Evolutionary conservation across 2,888 invertebrate species (phyloP).

Genomic region (Agelastica alni): DNA sequence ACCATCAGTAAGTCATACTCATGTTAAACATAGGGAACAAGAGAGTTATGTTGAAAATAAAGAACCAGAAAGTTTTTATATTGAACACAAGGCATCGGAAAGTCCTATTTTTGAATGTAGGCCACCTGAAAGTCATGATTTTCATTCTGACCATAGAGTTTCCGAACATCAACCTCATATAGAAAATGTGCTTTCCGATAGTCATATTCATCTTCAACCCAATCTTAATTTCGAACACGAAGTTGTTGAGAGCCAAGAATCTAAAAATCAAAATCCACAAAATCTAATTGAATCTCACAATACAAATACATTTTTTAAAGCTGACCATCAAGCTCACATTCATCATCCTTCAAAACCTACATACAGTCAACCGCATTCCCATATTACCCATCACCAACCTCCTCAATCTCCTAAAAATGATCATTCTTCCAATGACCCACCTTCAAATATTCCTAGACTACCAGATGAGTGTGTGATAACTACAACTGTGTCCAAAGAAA

Average conservation of each 20-base stretch:
- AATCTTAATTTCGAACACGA: conserved; percentile 10
- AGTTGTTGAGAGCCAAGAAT: conserved; percentile 12
- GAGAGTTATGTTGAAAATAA: background rate
- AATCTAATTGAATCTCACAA: conserved; percentile 50
- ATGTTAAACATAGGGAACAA: conserved; percentile 1
- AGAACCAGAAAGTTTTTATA: conserved; percentile 2
- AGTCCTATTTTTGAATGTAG: conserved; percentile 15
- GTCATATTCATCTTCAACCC: conserved; percentile 18
- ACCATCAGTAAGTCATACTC: background rate
- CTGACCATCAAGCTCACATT: conserved; percentile 36
- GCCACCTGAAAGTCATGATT: conserved; percentile 20
- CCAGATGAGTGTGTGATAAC: conserved; percentile 48
- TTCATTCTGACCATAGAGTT: background rate
- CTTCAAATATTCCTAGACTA: conserved; percentile 37
- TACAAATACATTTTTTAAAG: conserved; percentile 47
- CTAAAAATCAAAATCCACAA: conserved; percentile 20
- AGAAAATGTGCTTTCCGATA: background rate
- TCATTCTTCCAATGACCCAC: conserved; percentile 20
- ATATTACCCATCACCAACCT: conserved; percentile 20
- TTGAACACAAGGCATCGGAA: conserved; percentile 4
- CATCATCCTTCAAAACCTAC: conserved; percentile 27
- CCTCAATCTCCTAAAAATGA: conserved; percentile 18
- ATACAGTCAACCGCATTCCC: conserved; percentile 39
- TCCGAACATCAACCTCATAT: conserved; percentile 15
- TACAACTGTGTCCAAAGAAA: conserved; percentile 48